Evolutionary conservation across 1,140 invertebrate genomes (phyloP).

Genomic region (Camponotus pennsylvanicus): DNA sequence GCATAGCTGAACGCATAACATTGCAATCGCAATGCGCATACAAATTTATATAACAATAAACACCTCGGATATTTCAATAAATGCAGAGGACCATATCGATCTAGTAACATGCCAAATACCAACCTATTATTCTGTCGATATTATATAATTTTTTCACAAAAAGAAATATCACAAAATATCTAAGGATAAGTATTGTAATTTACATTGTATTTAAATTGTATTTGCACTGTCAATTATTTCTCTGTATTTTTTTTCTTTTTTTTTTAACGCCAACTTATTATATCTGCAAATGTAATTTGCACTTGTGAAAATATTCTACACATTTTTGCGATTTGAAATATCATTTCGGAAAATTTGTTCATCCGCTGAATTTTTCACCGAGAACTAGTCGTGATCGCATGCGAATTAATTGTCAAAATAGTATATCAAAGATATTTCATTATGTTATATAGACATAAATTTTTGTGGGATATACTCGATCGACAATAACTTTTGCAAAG

Average conservation of each 20-base stretch:
- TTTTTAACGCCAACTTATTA: background rate
- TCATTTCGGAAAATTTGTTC: slow-evolving; percentile 30
- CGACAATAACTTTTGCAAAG: background rate
- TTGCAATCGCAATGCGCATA: slow-evolving; percentile 12
- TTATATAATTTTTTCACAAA: slow-evolving; percentile 33
- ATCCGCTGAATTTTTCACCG: background rate
- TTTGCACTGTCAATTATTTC: background rate
- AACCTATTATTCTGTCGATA: background rate
- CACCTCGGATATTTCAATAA: slow-evolving; percentile 43
- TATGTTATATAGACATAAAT: background rate
- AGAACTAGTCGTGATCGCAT: background rate
- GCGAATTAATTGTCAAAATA: slow-evolving; percentile 19
- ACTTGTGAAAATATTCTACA: background rate
- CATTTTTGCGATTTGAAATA: slow-evolving; percentile 30
- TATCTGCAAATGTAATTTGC: background rate
- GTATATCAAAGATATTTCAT: background rate
- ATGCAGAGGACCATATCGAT: background rate
- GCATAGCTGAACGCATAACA: slow-evolving; percentile 1
- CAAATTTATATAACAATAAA: slow-evolving; percentile 49
- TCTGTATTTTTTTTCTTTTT: background rate
- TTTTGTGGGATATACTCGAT: background rate
- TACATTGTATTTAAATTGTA: slow-evolving; percentile 16
- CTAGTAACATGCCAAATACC: slow-evolving; percentile 5
- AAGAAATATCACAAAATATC: background rate
- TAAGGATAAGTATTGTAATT: background rate